These are phyloP conservation scores for Micrastur ruficollis DNA, from an alignment of 2,797 vertebrate genomes.

Conservation along the genomic window DNA sequence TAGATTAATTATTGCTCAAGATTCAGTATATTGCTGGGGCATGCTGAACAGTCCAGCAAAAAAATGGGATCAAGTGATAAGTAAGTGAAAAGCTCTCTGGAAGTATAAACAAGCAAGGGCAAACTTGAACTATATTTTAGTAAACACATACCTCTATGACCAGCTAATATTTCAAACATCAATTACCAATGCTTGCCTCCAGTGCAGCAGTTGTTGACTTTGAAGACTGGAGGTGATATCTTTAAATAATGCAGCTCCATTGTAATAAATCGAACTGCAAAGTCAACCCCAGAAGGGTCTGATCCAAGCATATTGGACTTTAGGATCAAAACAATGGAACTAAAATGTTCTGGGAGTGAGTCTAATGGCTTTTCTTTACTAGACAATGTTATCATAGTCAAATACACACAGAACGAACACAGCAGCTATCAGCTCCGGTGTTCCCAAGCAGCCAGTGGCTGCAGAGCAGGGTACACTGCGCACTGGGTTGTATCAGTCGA, in stretches of 20 bases:
- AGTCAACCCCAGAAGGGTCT: not conserved
- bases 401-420: not conserved
- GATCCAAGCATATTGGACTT: not conserved
- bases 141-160: not conserved
- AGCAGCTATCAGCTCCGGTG: not conserved
- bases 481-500: not conserved
- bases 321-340: not conserved
- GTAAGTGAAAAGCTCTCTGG: not conserved
- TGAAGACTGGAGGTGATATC: slow-evolving; percentile 9
- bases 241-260: not conserved
- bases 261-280: not conserved
- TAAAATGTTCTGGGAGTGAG: not conserved
- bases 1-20: not conserved
- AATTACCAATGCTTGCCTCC: not conserved
- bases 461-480: not conserved
- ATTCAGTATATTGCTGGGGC: not conserved
- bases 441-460: not conserved
- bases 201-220: slow-evolving; percentile 43
- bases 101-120: not conserved
- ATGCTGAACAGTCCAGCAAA: not conserved
- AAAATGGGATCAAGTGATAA: not conserved
- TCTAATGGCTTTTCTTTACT: not conserved
- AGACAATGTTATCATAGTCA: slow-evolving; percentile 36
- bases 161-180: slow-evolving; percentile 1
- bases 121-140: not conserved